Conservation (phyloP, 2,888 invertebrate genomes). For the Scelioninae gen. 2 region DNA sequence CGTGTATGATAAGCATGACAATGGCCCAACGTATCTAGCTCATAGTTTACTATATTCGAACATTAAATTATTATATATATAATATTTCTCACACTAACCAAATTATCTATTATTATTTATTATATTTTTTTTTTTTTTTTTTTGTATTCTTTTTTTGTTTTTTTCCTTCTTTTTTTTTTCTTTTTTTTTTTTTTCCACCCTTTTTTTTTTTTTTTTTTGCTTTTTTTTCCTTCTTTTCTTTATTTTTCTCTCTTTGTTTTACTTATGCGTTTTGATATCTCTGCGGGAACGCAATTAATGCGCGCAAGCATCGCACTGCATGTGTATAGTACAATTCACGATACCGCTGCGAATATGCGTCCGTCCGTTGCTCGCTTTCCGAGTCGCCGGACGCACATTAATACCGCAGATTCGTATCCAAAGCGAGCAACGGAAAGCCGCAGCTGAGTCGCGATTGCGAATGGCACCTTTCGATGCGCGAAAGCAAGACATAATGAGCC, state of each 20-base stretch:
- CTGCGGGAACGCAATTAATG: constrained; percentile 52
- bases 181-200: too few relatives aligned
- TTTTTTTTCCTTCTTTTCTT: background rate
- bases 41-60: too few relatives aligned
- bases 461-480: constrained; percentile 57
- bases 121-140: too few relatives aligned
- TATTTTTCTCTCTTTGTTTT: background rate
- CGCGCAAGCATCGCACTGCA: constrained; percentile 55
- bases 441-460: constrained; percentile 36
- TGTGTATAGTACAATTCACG: constrained; percentile 46
- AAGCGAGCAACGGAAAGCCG: constrained; percentile 28
- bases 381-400: constrained; percentile 1
- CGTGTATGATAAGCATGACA: too few relatives aligned
- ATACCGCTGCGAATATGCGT: constrained; percentile 27
- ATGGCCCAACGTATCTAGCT: too few relatives aligned
- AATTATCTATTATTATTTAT: too few relatives aligned
- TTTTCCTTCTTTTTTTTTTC: too few relatives aligned
- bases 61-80: too few relatives aligned
- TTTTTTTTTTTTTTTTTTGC: background rate
- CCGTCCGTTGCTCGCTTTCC: constrained; percentile 6
- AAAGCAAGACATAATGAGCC: constrained; percentile 61
- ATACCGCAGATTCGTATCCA: too few relatives aligned
- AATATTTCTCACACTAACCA: too few relatives aligned
- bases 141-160: too few relatives aligned
- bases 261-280: constrained; percentile 44